Conservation (phyloP, 2,797 vertebrate genomes). For the Oreortyx pictus region DNA sequence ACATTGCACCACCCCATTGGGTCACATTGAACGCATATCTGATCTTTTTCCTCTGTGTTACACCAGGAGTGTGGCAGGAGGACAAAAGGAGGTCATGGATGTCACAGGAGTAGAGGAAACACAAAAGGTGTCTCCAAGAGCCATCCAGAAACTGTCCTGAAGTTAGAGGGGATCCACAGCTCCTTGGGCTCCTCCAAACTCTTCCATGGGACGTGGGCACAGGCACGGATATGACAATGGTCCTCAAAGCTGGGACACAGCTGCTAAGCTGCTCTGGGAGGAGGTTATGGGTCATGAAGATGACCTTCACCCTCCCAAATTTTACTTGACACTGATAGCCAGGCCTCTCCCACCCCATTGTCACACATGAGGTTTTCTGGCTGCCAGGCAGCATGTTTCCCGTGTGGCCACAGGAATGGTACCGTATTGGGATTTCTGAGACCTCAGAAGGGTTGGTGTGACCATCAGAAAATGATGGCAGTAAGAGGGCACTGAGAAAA, state of each 20-base stretch:
- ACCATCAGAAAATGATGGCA: too few species aligned
- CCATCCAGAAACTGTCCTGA: accelerated
- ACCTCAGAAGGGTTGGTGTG: not conserved
- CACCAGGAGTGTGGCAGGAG: not conserved
- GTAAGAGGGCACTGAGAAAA: not conserved
- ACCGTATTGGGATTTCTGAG: not conserved
- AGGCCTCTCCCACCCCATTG: not conserved
- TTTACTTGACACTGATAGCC: not conserved
- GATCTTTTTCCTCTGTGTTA: not conserved
- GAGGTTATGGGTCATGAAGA: not conserved
- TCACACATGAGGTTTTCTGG: not conserved
- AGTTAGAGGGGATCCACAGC: not conserved
- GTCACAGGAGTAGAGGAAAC: not conserved
- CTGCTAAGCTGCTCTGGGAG: not conserved
- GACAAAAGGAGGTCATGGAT: not conserved
- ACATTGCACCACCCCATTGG: not conserved
- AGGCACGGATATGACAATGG: not conserved
- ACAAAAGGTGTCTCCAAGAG: not conserved
- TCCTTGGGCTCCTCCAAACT: not conserved
- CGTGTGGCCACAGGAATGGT: not conserved
- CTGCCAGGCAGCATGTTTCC: not conserved
- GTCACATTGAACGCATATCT: accelerated
- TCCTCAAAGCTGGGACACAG: not conserved
- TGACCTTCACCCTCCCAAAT: not conserved
- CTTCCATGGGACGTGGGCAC: not conserved